These are phyloP conservation scores for Diadegma fenestrale DNA, from an alignment of 2,888 invertebrate genomes.

Conservation along the genomic window DNA sequence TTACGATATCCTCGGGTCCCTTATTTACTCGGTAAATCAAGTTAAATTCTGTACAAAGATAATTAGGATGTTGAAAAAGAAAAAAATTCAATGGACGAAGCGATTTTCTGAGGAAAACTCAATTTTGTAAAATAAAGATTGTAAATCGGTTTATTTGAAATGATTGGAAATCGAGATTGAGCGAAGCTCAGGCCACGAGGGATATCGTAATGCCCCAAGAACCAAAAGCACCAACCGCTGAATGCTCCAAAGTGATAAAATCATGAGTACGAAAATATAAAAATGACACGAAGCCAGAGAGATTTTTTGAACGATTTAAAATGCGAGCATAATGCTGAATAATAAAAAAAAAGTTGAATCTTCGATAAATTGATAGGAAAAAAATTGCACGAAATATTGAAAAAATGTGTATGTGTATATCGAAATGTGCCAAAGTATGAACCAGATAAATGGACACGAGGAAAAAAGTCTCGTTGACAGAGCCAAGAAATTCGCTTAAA, in stretches of 20 bases:
- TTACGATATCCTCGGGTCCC: not conserved
- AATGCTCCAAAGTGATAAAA: constrained; percentile 3
- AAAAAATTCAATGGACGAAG: not conserved
- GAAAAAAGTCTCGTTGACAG: not conserved
- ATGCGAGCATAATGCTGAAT: constrained; percentile 5
- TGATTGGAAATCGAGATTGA: not conserved
- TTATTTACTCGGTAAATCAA: not conserved
- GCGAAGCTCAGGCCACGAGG: not conserved
- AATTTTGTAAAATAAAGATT: not conserved
- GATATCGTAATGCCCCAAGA: not conserved
- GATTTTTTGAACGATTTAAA: not conserved
- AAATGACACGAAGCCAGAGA: constrained; percentile 18
- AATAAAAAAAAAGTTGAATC: not conserved
- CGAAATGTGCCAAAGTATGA: constrained; percentile 5
- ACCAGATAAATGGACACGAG: not conserved
- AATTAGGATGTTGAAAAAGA: not conserved
- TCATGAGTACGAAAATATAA: not conserved
- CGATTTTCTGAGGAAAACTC: not conserved
- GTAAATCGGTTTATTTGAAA: not conserved
- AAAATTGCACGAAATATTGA: not conserved
- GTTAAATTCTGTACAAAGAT: not conserved
- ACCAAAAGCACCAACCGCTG: not conserved
- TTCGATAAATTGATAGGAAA: not conserved
- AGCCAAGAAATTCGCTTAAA: constrained; percentile 1
- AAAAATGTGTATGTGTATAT: not conserved